A percentile compares a stretch with the other conserved stretches of the same genome.
Evolutionary conservation across 2,113 vertebrate genomes (phyloP).

Genomic region (Greenwoodochromis staneri): DNA sequence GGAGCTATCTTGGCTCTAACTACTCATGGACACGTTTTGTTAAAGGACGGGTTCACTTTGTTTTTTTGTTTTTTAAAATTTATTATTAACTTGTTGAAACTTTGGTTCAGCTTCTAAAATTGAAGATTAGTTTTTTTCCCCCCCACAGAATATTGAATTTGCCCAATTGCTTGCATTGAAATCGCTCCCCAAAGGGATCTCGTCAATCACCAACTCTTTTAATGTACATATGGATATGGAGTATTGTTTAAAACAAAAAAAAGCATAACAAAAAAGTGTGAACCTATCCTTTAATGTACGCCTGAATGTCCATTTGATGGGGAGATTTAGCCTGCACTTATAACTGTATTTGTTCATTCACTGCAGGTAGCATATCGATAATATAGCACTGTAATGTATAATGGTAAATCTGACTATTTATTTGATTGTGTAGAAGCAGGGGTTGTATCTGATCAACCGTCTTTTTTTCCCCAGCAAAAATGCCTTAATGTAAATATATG

Average conservation of each 20-base stretch:
- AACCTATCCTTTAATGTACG: conserved; percentile 8
- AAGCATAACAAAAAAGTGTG: background rate
- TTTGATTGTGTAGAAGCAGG: conserved; percentile 71
- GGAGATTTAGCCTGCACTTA: conserved; percentile 34
- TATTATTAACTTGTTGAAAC: background rate
- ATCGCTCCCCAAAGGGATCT: background rate
- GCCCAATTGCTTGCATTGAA: background rate
- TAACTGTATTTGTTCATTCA: conserved; percentile 58
- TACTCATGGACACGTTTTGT: background rate
- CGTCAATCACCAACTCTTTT: background rate
- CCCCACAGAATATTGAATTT: background rate
- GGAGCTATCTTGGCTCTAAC: conserved; percentile 13
- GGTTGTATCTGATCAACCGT: conserved; percentile 56
- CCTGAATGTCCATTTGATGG: conserved; percentile 13
- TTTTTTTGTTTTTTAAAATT: background rate
- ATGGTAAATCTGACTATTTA: conserved; percentile 68
- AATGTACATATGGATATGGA: background rate
- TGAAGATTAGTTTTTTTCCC: accelerated
- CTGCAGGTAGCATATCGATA: conserved; percentile 61
- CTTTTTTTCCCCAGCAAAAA: conserved; percentile 67
- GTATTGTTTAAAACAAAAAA: background rate
- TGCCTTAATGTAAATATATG: conserved; percentile 80
- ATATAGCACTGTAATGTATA: conserved; percentile 69
- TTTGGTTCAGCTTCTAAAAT: background rate
- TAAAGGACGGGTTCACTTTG: background rate